phyloP scores from a whole-genome alignment of 2,113 vertebrate genomes.

The Chloroceryle aenea region DNA sequence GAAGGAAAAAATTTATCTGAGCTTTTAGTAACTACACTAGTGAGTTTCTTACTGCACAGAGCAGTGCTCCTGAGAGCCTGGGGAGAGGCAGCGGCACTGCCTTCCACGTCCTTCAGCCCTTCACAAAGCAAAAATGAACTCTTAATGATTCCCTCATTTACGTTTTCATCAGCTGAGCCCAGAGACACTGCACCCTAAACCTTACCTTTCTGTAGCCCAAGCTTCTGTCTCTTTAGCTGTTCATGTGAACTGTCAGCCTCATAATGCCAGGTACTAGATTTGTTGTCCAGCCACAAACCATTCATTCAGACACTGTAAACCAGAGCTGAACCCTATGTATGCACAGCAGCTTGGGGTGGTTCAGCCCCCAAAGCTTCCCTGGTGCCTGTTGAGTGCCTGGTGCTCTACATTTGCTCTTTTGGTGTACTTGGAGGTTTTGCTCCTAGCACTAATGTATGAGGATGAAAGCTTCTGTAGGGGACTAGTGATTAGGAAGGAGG shows the following conservation, averaged over 20 bases:
- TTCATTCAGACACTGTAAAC: neutral
- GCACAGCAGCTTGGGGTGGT: neutral
- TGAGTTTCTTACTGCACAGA: neutral
- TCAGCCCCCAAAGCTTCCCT: neutral
- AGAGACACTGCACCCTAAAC: no score
- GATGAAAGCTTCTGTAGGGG: neutral
- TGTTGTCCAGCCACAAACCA: neutral
- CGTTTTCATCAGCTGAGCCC: neutral
- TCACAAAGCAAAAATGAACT: neutral
- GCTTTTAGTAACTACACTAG: neutral
- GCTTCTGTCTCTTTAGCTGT: neutral
- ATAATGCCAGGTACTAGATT: neutral
- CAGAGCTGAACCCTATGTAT: neutral
- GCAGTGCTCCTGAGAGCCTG: neutral
- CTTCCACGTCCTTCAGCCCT: neutral
- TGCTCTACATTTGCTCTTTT: neutral
- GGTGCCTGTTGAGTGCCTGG: neutral
- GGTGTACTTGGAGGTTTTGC: neutral
- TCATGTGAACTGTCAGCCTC: neutral
- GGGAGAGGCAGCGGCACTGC: neutral
- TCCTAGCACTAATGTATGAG: neutral
- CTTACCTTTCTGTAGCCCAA: neutral
- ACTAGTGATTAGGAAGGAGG: neutral
- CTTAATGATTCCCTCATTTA: fast-evolving
- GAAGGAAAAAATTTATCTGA: neutral